These are phyloP conservation scores for Halesus radiatus DNA, from an alignment of 1,140 invertebrate species.

Conservation along the genomic window DNA sequence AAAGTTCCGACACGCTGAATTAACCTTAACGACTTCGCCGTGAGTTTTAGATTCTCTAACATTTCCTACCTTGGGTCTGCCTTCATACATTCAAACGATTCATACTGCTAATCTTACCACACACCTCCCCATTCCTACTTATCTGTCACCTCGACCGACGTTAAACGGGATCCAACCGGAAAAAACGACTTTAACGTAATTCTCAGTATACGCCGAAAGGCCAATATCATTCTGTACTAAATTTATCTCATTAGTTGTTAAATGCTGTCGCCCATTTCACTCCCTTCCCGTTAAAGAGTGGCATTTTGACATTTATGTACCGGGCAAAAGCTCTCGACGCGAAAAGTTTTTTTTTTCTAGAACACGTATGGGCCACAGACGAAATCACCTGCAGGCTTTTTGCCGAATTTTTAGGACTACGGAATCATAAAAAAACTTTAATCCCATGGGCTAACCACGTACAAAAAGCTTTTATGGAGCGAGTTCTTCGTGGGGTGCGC, in stretches of 20 bases:
- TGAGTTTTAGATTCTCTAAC: constrained; percentile 30
- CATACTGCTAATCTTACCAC: background rate
- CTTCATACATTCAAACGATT: too few species aligned
- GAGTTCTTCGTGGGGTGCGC: background rate
- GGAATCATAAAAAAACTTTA: constrained; percentile 38
- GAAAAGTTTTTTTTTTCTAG: background rate
- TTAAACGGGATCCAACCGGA: background rate
- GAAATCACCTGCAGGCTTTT: constrained; percentile 34
- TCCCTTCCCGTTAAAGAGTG: background rate
- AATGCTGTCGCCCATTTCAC: too few species aligned
- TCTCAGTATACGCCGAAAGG: background rate
- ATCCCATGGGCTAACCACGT: constrained; percentile 24
- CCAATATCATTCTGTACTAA: background rate
- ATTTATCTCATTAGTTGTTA: too few species aligned
- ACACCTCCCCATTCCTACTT: background rate
- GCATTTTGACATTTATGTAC: background rate
- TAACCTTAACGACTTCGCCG: constrained; percentile 24
- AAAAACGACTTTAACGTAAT: background rate
- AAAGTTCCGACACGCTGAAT: constrained; percentile 29
- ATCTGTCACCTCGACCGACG: constrained; percentile 1
- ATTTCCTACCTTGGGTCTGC: background rate
- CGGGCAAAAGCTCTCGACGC: background rate
- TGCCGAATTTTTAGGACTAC: constrained; percentile 27
- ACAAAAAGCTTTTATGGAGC: constrained; percentile 29
- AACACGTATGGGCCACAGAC: constrained; percentile 3